Base-by-base conservation (phyloP, 2,797 vertebrate species). In the Neosilurus hyrtlii region DNA sequence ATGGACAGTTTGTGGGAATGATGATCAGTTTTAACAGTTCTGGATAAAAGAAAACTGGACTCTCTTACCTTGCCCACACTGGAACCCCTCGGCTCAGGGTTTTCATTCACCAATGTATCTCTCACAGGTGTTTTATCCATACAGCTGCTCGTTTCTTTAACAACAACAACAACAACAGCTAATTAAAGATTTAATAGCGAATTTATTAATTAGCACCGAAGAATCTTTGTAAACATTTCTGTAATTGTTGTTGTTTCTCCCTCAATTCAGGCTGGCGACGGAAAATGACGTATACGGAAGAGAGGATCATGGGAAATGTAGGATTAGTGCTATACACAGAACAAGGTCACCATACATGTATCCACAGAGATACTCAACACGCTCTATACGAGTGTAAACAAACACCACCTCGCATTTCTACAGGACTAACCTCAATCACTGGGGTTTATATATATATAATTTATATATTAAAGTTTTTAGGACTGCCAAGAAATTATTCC, bases 101-200 rank as follows among this genome's bases (percentile, higher is more conserved):
- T 88, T 61, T 67, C 52, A 54, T 22, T 84, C 4, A n/a, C 87
- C 8, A 82, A 7, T 4, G 83, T 78, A 5, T 35, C 81, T 85
- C 89, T 84, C 83, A 89, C 89, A 4, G 92, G 93, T 0, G 92
- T 93, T 67, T 87, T 84, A 54, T 93, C 94, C 94, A 95, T 89
- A 91, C 62, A 0, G 16, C 65, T 51, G 30, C 20, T 20, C 11
- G 5, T 57, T 59, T 82, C 51, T 61, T 2, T 43, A n/a, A n/a
- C n/a, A n/a, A n/a, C n/a, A n/a, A n/a, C n/a, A n/a, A n/a, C n/a
- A n/a, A n/a, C n/a, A n/a, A n/a, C n/a, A n/a, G n/a, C n/a, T 57
- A 16, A 72, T 49, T 71, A 78, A 51, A 61, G 24, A 43, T 63
- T 14, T 12, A 67, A 8, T 20, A 24, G 9, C 9, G 15, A 3